These are phyloP conservation scores for Esox niger DNA, from an alignment of 2,113 vertebrate species.

Conservation along the genomic window DNA sequence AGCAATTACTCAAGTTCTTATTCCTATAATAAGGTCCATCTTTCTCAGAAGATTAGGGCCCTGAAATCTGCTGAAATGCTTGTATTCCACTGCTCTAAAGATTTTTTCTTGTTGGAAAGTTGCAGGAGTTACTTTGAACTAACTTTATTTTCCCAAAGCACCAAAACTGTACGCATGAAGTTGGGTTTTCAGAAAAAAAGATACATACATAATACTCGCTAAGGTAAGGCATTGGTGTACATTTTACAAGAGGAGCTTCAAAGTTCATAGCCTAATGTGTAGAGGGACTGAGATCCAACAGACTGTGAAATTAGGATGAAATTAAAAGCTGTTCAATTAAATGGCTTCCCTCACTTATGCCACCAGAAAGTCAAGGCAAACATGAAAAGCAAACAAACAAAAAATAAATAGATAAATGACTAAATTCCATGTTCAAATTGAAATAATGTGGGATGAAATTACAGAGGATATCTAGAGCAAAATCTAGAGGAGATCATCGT, in stretches of 20 bases:
- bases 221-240: too few relatives aligned
- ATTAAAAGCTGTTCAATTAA: constrained; percentile 52
- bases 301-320: constrained; percentile 41
- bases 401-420: too few relatives aligned
- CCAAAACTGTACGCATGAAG: too few relatives aligned
- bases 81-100: constrained; percentile 10
- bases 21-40: constrained; percentile 57
- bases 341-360: constrained; percentile 17
- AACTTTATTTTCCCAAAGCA: too few relatives aligned
- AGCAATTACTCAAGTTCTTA: constrained; percentile 54
- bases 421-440: too few relatives aligned
- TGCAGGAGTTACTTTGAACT: constrained; percentile 26
- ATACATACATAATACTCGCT: too few relatives aligned
- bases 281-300: not conserved
- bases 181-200: too few relatives aligned
- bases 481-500: too few relatives aligned
- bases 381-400: not conserved
- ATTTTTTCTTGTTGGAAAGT: constrained; percentile 27
- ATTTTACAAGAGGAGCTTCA: too few relatives aligned
- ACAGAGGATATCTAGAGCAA: too few relatives aligned
- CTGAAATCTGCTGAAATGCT: constrained; percentile 41
- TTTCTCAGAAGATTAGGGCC: constrained; percentile 52
- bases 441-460: not conserved
- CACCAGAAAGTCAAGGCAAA: not conserved
- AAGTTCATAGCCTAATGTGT: too few relatives aligned